Percentiles rank a stretch among this genome's conserved stretches.
phyloP scores from a whole-genome alignment of 2,888 invertebrate species.

The Limnephilus auricula region DNA sequence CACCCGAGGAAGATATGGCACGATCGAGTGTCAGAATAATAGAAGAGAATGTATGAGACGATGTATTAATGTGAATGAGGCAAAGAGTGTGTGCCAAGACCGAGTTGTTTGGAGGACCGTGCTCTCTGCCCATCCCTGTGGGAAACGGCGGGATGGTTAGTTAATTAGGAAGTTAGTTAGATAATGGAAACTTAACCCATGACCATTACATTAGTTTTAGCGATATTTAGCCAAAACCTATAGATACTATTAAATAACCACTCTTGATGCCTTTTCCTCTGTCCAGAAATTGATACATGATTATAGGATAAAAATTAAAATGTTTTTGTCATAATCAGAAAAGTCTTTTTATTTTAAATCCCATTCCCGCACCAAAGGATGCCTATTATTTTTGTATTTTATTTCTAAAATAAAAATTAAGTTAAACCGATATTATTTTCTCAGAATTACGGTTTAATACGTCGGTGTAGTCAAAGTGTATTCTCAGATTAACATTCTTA shows the following conservation, averaged over 20 bases:
- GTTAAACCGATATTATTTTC: neutral
- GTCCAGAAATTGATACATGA: neutral
- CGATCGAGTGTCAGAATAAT: too few species aligned
- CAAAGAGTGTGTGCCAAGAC: too few species aligned
- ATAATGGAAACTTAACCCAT: too few species aligned
- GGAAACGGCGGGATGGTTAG: too few species aligned
- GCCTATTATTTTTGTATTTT: neutral
- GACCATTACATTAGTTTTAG: too few species aligned
- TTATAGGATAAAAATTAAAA: neutral
- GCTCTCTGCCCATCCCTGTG: too few species aligned
- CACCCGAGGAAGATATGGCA: too few species aligned
- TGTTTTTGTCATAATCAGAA: neutral
- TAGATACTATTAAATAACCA: neutral
- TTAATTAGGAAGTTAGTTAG: too few species aligned
- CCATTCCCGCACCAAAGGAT: neutral
- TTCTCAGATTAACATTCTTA: neutral
- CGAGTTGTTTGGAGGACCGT: too few species aligned
- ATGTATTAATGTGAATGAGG: too few species aligned
- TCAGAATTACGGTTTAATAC: neutral
- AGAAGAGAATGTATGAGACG: too few species aligned
- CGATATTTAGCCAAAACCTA: too few species aligned
- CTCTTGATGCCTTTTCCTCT: neutral
- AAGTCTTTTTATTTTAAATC: neutral
- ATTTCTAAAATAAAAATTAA: neutral
- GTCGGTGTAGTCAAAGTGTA: neutral